A percentile compares a stretch with the other conserved stretches of the same genome.
Evolutionary conservation across 2,888 invertebrate genomes (phyloP).

Genomic region (Baronia brevicornis): DNA sequence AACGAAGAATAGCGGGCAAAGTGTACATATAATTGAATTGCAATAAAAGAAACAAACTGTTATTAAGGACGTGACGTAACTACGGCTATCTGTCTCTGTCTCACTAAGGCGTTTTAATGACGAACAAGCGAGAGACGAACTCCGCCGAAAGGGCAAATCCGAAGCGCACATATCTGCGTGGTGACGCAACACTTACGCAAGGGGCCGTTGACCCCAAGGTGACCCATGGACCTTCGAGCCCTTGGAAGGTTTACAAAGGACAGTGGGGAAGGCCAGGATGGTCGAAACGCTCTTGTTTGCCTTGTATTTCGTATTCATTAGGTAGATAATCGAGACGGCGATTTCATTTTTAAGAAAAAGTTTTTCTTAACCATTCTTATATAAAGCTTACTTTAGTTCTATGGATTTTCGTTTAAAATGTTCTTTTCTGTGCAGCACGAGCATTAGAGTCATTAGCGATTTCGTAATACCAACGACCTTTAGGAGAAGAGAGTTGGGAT

Average conservation of each 20-base stretch:
- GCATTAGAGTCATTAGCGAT: too few species aligned
- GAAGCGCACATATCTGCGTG: conserved; percentile 38
- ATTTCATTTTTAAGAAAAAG: background rate
- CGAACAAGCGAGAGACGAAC: conserved; percentile 17
- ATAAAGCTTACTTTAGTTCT: too few species aligned
- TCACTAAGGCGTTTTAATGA: conserved; percentile 5
- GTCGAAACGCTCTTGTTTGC: conserved; percentile 1
- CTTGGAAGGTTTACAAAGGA: conserved; percentile 30
- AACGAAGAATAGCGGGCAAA: too few species aligned
- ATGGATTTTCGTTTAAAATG: too few species aligned
- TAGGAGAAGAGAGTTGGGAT: too few species aligned
- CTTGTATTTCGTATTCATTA: conserved; percentile 7
- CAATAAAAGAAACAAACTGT: conserved; percentile 15
- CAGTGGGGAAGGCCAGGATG: conserved; percentile 5
- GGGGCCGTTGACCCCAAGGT: conserved; percentile 43
- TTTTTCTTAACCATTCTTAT: background rate
- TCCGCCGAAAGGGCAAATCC: conserved; percentile 25
- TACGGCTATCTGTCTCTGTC: conserved; percentile 18
- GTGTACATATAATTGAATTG: too few species aligned
- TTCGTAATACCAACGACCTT: too few species aligned
- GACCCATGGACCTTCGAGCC: conserved; percentile 32
- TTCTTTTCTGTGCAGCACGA: too few species aligned
- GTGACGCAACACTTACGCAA: conserved; percentile 57
- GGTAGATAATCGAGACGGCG: conserved; percentile 1
- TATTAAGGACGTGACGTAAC: conserved; percentile 16